These are phyloP conservation scores for Pardosa pseudoannulata DNA, from an alignment of 2,888 invertebrate species.

Conservation along the genomic window DNA sequence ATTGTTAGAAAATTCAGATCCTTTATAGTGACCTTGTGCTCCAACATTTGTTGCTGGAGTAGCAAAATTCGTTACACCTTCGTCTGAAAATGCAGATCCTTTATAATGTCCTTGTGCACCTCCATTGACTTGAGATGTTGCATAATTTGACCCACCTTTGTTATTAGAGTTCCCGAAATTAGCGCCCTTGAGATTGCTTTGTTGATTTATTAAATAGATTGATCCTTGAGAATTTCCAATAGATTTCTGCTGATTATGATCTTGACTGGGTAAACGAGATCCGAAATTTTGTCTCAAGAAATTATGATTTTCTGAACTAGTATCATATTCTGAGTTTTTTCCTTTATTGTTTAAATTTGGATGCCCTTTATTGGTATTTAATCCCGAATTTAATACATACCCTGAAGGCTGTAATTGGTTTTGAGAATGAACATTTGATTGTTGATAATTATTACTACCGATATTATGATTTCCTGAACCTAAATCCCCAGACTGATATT, in stretches of 20 bases:
- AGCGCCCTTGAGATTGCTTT: too few species aligned
- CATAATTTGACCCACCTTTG: not conserved
- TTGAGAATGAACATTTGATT: not conserved
- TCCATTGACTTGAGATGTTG: not conserved
- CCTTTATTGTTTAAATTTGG: not conserved
- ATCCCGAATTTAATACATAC: not conserved
- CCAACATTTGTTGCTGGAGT: not conserved
- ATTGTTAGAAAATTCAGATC: not conserved
- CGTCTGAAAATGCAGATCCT: not conserved
- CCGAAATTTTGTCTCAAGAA: not conserved
- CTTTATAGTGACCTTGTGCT: not conserved
- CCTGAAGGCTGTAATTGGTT: not conserved
- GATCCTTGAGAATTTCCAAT: too few species aligned
- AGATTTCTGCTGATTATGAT: too few species aligned
- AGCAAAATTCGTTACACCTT: not conserved
- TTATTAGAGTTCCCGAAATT: too few species aligned
- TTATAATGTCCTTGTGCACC: slow-evolving; percentile 6
- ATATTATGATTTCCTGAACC: not conserved
- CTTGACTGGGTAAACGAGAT: too few species aligned
- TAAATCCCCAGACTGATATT: not conserved
- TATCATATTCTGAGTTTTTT: not conserved
- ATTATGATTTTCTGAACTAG: not conserved
- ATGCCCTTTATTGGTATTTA: not conserved
- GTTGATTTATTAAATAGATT: too few species aligned
- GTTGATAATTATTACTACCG: not conserved